Percentiles rank a stretch among this genome's conserved stretches.
Conservation (phyloP, 2,888 invertebrate species). For the Drosophila mayaguana region DNA sequence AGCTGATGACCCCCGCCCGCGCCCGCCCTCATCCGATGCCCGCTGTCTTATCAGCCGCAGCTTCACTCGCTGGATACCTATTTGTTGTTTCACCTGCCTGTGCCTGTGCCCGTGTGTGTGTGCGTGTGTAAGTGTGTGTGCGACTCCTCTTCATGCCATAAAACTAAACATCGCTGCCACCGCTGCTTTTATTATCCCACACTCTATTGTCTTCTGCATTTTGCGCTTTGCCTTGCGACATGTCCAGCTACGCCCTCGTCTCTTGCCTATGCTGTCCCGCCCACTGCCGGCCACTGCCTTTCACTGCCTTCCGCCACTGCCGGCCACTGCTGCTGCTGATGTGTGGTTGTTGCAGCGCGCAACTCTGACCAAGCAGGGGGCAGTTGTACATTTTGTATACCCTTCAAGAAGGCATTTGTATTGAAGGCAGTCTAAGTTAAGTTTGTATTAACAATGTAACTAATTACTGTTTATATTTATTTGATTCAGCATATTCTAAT, state of each 20-base stretch:
- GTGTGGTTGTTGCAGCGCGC: slow-evolving; percentile 30
- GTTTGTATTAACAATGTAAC: too few relatives aligned
- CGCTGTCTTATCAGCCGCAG: slow-evolving; percentile 38
- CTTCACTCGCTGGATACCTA: slow-evolving; percentile 14
- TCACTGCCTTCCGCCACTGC: too few relatives aligned
- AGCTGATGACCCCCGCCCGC: slow-evolving; percentile 13
- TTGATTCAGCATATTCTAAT: too few relatives aligned
- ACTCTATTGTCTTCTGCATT: slow-evolving; percentile 41
- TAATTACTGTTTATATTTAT: too few relatives aligned
- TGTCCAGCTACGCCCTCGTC: slow-evolving; percentile 14
- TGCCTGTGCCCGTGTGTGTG: neutral
- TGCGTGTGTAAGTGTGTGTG: too few relatives aligned
- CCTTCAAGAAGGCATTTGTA: neutral
- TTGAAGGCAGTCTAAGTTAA: too few relatives aligned
- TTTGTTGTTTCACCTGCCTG: slow-evolving; percentile 29
- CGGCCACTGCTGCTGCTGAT: neutral
- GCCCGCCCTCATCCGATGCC: slow-evolving; percentile 5
- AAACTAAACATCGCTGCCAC: slow-evolving; percentile 41
- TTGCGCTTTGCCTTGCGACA: slow-evolving; percentile 40
- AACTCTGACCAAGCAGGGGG: slow-evolving; percentile 39
- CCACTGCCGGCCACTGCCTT: neutral
- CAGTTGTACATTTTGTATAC: slow-evolving; percentile 15
- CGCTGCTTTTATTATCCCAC: slow-evolving; percentile 44
- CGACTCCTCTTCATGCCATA: slow-evolving; percentile 23
- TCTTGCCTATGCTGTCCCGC: slow-evolving; percentile 6